Evolutionary conservation across 92 coral and sea anemone genomes (phyloP), one percentile per base, ranked within the genome.

Genomic region (Parazoanthus darwini): DNA sequence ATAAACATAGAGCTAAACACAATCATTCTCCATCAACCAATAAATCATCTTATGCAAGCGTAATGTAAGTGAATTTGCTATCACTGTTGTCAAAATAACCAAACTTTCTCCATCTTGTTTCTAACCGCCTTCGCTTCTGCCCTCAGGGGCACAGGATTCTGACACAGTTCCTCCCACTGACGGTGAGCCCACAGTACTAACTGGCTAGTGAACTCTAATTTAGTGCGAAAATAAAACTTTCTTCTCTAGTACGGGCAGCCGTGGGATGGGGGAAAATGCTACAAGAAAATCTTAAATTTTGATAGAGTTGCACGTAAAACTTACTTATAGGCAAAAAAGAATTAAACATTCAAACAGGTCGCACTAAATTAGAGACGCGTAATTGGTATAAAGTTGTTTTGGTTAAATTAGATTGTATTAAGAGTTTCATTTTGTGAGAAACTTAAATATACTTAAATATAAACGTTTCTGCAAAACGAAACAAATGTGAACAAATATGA

Each of bases 111-210:
- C 85, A 81, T 35, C 46, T 63, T 84, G 79, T 84, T 84, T 84
- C 87, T 84, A 84, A 84, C 87, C 46, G 66, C 77, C 78, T 84
- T 84, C 78, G 48, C 87, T 84, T 84, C 79, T 84, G 87, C 87
- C 87, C 78, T 84, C 78, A 84, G 87, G 87, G 87, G 87, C 87
- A 84, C 87, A 73, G 87, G 87, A 84, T 44, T 84, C 87, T 84
- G 87, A 84, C 78, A 84, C 87, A 84, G 87, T 22, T 54, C 39
- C 70, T 71, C 39, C 87, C 44, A 42, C 78, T 70, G 87, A 84
- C 87, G 87, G 87, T 84, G 87, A 84, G 87, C 87, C 87, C n/a
- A 84, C 79, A 70, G 79, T 84, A 71, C 65, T 84, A 68, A 84
- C 68, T 84, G 86, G 78, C 87, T 43, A 84, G 87, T 46, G 48